Conservation (phyloP, 2,888 invertebrate species). For the Spialia ferax region DNA sequence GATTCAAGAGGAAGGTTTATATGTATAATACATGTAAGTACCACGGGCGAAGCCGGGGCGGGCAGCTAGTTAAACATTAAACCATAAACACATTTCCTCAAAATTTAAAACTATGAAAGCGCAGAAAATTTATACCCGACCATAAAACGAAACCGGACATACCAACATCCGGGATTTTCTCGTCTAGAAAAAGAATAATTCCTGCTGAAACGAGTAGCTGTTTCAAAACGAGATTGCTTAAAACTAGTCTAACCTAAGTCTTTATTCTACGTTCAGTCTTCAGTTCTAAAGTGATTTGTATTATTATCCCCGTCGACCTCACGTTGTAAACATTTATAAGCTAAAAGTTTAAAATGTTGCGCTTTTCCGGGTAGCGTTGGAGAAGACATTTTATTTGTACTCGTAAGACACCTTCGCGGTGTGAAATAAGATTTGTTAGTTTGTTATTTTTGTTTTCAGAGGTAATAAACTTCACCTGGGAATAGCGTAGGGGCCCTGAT, state of each 20-base stretch:
- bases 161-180: conserved; percentile 44
- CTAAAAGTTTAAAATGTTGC: conserved; percentile 30
- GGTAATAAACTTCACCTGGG: too few relatives aligned
- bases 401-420: conserved; percentile 2
- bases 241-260: conserved; percentile 28
- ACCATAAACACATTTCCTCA: too few relatives aligned
- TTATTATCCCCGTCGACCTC: conserved; percentile 30
- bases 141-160: conserved; percentile 15
- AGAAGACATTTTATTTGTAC: conserved; percentile 4
- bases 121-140: conserved; percentile 5
- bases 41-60: too few relatives aligned
- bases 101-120: too few relatives aligned
- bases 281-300: conserved; percentile 32
- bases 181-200: conserved; percentile 42
- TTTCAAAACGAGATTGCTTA: conserved; percentile 34
- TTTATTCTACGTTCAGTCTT: conserved; percentile 32
- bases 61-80: too few relatives aligned
- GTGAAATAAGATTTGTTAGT: neutral
- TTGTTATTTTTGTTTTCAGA: too few relatives aligned
- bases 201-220: conserved; percentile 41
- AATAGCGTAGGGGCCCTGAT: too few relatives aligned
- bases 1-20: too few relatives aligned
- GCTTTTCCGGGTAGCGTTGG: neutral
- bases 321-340: conserved; percentile 34
- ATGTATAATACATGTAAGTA: too few relatives aligned